Base-by-base conservation (phyloP, 2,888 invertebrate species). In the Drosophila emarginata region DNA sequence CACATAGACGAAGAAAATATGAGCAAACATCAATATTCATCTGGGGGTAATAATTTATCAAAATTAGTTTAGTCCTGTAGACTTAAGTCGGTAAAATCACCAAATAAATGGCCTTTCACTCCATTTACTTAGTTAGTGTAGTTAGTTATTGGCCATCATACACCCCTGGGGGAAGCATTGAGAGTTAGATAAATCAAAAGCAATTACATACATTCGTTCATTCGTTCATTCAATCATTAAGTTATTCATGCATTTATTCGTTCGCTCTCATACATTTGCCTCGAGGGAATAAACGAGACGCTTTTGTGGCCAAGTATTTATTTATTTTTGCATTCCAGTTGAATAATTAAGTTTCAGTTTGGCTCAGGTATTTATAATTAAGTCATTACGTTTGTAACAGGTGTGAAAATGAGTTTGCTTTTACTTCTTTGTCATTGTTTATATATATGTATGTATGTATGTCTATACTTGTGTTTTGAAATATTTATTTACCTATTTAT, bases 121-220 rank as follows among this genome's bases (percentile, higher is more conserved):
- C 28, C 15, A 18, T 54, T 64, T 61, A 45, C 45, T 45, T 45
- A 45, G 45, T 45, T 45, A 45, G 45, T 45, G 45, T 45, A 45
- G 45, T 45, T 45, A 45, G 45, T 45, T 45, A 54, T 54, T 54
- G 32, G 28, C 53, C 53, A 53, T 32, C 39, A 21, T 15, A 21
- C 54, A 5, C 32, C 51, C 21, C 53, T 39, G 56, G 74, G 70
- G 65, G 59, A 39, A 67, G 68, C 69, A 58, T 36, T 79, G 73
- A 74, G 80, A 72, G 70, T 74, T 77, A 81, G 79, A 83, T 87
- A 84, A 84, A 83, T 83, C 87, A 87, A 68, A 77, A 69, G 75
- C 82, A 83, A 83, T 87, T 83, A 87, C 85, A 81, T 72, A 63
- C 87, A 81, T 83, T 58, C 75, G 74, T 87, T 80, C 67, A 18